These are phyloP conservation scores for Sweltsa coloradensis DNA, from an alignment of 1,140 invertebrate genomes.

Conservation along the genomic window DNA sequence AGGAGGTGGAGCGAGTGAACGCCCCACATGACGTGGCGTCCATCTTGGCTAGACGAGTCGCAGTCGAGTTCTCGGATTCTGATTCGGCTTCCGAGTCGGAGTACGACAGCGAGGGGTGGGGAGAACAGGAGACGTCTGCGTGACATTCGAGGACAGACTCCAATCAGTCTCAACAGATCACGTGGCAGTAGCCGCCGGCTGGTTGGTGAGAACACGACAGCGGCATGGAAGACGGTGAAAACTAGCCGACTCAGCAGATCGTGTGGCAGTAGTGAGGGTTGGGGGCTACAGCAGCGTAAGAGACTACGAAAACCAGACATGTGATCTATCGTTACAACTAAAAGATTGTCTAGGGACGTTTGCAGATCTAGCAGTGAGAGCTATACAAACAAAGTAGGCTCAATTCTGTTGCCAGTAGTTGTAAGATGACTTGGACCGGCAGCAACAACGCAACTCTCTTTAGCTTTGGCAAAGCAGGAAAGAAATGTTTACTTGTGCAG, in stretches of 20 bases:
- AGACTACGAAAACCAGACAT: background rate
- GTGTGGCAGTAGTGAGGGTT: background rate
- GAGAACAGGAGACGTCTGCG: slow-evolving; percentile 43
- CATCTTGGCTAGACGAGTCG: slow-evolving; percentile 83
- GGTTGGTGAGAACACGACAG: background rate
- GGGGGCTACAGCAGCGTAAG: background rate
- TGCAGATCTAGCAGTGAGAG: no score
- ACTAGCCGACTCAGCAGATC: background rate
- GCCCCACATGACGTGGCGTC: slow-evolving; percentile 87
- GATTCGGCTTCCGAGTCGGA: slow-evolving; percentile 70
- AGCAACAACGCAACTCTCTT: no score
- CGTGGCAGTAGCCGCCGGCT: background rate
- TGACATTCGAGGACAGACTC: no score
- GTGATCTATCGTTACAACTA: background rate
- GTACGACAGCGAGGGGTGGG: slow-evolving; percentile 58
- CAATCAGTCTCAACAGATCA: no score
- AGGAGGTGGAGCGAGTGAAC: slow-evolving; percentile 59
- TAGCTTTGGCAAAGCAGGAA: no score
- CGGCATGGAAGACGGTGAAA: background rate
- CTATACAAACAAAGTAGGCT: no score
- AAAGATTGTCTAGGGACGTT: no score
- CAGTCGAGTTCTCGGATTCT: slow-evolving; percentile 87
- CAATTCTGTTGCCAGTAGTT: no score
- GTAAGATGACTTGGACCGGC: no score
- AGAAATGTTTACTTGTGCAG: no score